Base-by-base conservation (phyloP, 1,140 invertebrate species). In the Contarinia nasturtii region DNA sequence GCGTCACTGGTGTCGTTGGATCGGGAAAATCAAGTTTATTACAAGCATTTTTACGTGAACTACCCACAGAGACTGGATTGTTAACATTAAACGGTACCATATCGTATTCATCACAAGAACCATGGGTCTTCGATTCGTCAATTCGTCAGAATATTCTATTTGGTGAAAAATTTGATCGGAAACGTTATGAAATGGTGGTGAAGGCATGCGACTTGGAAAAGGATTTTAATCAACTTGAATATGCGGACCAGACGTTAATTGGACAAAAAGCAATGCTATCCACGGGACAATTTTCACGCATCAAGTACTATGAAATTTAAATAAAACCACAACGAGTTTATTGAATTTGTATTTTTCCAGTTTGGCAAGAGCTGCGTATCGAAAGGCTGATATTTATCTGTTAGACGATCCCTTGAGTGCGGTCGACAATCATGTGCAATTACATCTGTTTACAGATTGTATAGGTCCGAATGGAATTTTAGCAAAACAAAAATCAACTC, bases 381-480 rank as follows among this genome's bases (percentile, higher is more conserved):
- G 63, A 62, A 57, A 69, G 60, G 76, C 79, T 8, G 79, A 84
- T 52, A 74, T 88, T 36, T 88, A 85, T 55, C 63, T 89, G 0
- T 60, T 89, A 11, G 86, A 90, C 60, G 85, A 89, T 65, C 82
- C 82, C 2, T 60, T 90, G 14, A 83, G 81, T 50, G 82, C 86
- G 1, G 81, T 91, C 1, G 86, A 91, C 61, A 69, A 82, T 2
- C 77, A 80, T 50, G 86, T 87, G 1, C 81, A 84, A 14, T 75
- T 78, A 46, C 78, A 86, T 57, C 69, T 91, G 48, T 89, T 87
- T 54, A 70, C 77, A 33, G 69, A 76, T 42, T 79, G 77, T 48
- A 70, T 81, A 20, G 33, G 41, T 10, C 34, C 34, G 45, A 52
- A 64, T 55, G 51, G 63, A 51, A 55, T 72, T 61, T 48, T 53